Conservation (phyloP, 2,113 vertebrate species). For the Danio rerio region DNA sequence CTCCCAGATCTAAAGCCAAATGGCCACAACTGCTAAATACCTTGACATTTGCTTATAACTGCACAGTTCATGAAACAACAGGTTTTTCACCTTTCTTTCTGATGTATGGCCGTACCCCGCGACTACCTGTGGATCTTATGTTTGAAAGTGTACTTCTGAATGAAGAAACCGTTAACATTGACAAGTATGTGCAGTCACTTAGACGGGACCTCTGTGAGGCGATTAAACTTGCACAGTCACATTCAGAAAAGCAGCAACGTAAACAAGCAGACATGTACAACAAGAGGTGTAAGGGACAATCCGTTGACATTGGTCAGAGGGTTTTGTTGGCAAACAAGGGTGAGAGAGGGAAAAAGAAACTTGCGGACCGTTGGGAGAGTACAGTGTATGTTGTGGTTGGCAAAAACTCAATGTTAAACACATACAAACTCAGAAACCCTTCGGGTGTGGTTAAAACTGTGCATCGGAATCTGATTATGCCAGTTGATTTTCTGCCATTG, state of each 20-base stretch:
- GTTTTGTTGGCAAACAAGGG: neutral
- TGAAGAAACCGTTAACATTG: constrained; percentile 21
- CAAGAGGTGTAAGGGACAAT: neutral
- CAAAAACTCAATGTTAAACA: neutral
- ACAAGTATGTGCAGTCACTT: constrained; percentile 24
- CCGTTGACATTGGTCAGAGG: neutral
- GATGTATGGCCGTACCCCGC: constrained; percentile 32
- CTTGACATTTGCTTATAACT: constrained; percentile 40
- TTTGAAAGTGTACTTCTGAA: constrained; percentile 27
- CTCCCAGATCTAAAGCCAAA: neutral
- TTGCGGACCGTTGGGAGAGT: neutral
- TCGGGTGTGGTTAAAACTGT: neutral
- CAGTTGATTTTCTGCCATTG: no score
- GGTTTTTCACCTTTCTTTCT: constrained; percentile 31
- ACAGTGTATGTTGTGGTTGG: neutral
- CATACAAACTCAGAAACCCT: neutral
- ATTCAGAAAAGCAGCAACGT: neutral
- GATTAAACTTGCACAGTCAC: constrained; percentile 20
- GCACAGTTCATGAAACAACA: constrained; percentile 30
- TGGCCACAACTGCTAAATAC: constrained; percentile 25
- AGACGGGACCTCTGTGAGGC: constrained; percentile 21
- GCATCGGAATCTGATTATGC: neutral
- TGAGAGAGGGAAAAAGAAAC: neutral
- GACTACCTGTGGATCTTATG: constrained; percentile 42
- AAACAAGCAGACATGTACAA: neutral